Conservation (phyloP, 2,113 vertebrate species). For the Leucosticte australis region DNA sequence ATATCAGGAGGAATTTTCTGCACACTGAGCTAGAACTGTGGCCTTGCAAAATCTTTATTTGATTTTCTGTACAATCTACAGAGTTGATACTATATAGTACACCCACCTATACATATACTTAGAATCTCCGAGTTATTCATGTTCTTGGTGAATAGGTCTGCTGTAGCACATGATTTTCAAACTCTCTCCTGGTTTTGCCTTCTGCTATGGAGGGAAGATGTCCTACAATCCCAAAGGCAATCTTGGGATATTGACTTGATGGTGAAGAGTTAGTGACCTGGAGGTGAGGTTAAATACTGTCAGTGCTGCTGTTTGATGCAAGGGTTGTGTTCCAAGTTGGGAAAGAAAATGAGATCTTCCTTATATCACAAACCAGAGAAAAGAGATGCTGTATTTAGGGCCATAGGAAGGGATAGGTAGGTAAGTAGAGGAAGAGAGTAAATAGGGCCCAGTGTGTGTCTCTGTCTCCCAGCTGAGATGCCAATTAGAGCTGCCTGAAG, state of each 20-base stretch:
- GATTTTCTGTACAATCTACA: background rate
- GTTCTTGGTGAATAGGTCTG: background rate
- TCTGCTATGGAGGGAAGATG: background rate
- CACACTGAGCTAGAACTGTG: background rate
- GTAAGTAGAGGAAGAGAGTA: background rate
- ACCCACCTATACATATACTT: background rate
- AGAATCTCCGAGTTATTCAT: background rate
- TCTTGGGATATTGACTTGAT: background rate
- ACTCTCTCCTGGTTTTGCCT: background rate
- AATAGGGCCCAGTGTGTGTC: background rate
- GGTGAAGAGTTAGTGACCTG: background rate
- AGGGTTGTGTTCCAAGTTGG: background rate
- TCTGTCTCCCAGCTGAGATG: background rate
- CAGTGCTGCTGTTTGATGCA: background rate
- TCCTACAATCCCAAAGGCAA: background rate
- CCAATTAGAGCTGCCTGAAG: background rate
- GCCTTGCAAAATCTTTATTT: background rate
- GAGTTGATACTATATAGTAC: too few relatives aligned
- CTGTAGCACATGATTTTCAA: background rate
- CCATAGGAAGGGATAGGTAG: background rate
- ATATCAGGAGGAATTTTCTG: background rate
- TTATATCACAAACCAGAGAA: background rate
- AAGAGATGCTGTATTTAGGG: background rate
- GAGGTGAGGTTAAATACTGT: background rate
- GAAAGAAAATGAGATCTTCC: background rate